Conservation (phyloP, 2,888 invertebrate species). For the Tenthredo notha region DNA sequence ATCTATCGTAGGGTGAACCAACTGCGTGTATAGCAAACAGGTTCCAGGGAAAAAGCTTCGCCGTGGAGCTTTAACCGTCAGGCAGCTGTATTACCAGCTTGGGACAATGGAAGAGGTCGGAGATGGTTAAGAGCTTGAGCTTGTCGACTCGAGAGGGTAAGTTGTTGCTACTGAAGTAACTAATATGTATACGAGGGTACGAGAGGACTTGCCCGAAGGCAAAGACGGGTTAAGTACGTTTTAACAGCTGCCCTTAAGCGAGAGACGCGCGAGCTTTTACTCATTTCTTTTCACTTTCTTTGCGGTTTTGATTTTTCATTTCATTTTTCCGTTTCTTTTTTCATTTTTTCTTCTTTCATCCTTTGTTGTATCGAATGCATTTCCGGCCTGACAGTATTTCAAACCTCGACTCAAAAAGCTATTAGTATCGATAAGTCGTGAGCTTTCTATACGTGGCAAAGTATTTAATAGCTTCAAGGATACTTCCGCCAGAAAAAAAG, state of each 20-base stretch:
- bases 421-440: conserved; percentile 22
- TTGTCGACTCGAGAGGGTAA: conserved; percentile 57
- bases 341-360: too few relatives aligned
- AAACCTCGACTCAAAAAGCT: neutral
- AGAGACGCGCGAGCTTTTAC: neutral
- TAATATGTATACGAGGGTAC: conserved; percentile 30
- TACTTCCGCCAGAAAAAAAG: neutral
- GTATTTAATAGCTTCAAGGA: neutral
- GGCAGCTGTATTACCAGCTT: conserved; percentile 62
- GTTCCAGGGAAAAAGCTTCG: conserved; percentile 10
- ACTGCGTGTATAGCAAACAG: conserved; percentile 23
- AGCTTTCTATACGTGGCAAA: neutral
- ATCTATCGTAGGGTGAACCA: conserved; percentile 34
- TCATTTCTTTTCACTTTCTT: conserved; percentile 12
- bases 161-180: conserved; percentile 55
- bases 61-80: conserved; percentile 55
- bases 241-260: conserved; percentile 39
- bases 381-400: neutral
- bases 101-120: conserved; percentile 40
- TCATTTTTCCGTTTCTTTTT: neutral
- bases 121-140: conserved; percentile 45
- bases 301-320: neutral
- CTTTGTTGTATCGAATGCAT: neutral
- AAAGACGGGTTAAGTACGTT: conserved; percentile 55
- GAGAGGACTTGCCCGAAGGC: conserved; percentile 54